Base-by-base conservation (phyloP, 2,888 invertebrate genomes). In the Epicampocera succincta region DNA sequence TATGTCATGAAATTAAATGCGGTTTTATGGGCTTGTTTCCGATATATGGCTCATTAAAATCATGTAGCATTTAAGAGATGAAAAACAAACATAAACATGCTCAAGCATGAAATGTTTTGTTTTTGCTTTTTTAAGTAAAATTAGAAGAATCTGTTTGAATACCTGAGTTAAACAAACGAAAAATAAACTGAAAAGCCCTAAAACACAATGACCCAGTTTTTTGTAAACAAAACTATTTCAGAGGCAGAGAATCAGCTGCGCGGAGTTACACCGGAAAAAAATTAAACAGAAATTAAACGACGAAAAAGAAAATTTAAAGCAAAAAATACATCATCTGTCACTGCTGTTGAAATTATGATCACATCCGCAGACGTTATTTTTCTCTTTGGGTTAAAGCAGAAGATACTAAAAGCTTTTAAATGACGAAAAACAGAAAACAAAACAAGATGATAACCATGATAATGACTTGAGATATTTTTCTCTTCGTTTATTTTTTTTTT, bases 21-120 rank as follows among this genome's bases (percentile, higher is more conserved):
- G 61, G 42, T 54, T 69, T 48, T 69, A 65, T 60, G 50, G 66
- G 66, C 60, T 66, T 76, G 33, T 33, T 68, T 75, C 66, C 75
- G 68, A 61, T 74, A 48, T 74, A 58, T 42, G 61, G 61, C 61
- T 69, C 69, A 69, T 80, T 80, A 74, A 69, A 50, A 69, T 60
- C 11, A 73, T 42, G 58, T 72, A 1, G 33, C 33, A 33, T 33
- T 33, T 33, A 68, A 79, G 60, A 69, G 17, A 38, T 42, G 4
- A 38, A 15, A 38, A 15, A 58, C 44, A 68, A 42, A 38, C 9
- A 60, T 38, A 46, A 15, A 8, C 6, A 21, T 15, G 33, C 13
- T 33, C 13, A 33, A 15, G 38, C 17, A 58, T 38, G 1, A 29
- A n/a, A n/a, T 12, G 8, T 19, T 21, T 63, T 44, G 5, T 3